A percentile compares a stretch with the other conserved stretches of the same genome.
Evolutionary conservation across 2,888 invertebrate genomes (phyloP).

Genomic region (Malachius bipustulatus): DNA sequence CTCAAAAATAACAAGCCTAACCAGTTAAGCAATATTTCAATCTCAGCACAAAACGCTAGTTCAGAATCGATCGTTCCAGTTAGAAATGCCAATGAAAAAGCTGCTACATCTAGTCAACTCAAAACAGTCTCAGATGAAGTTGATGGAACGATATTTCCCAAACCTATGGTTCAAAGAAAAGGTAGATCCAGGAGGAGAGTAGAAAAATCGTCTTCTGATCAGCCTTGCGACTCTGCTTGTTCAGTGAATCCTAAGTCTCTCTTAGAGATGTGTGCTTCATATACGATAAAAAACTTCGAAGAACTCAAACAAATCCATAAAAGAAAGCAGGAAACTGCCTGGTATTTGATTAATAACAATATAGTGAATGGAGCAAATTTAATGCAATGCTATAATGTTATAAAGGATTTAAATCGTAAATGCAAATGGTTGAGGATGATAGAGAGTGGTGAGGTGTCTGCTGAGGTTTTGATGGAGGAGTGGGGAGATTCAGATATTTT

Average conservation of each 20-base stretch:
- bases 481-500: conserved; percentile 30
- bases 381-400: conserved; percentile 25
- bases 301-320: conserved; percentile 26
- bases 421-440: conserved; percentile 29
- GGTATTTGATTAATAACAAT: conserved; percentile 29
- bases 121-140: neutral
- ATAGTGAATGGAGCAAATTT: conserved; percentile 18
- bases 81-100: no score
- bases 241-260: conserved; percentile 14
- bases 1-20: conserved; percentile 9
- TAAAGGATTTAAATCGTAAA: conserved; percentile 32
- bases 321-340: conserved; percentile 27
- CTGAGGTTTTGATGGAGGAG: conserved; percentile 27
- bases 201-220: no score
- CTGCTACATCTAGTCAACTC: conserved; percentile 3
- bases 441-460: conserved; percentile 28
- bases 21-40: no score
- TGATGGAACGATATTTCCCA: neutral
- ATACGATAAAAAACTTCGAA: conserved; percentile 26
- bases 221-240: no score
- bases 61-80: no score
- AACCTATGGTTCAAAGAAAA: no score
- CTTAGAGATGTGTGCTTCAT: conserved; percentile 29
- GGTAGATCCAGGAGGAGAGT: no score
- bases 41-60: no score